These are phyloP conservation scores for Holotrichia oblita DNA, from an alignment of 1,140 invertebrate species.

Conservation along the genomic window DNA sequence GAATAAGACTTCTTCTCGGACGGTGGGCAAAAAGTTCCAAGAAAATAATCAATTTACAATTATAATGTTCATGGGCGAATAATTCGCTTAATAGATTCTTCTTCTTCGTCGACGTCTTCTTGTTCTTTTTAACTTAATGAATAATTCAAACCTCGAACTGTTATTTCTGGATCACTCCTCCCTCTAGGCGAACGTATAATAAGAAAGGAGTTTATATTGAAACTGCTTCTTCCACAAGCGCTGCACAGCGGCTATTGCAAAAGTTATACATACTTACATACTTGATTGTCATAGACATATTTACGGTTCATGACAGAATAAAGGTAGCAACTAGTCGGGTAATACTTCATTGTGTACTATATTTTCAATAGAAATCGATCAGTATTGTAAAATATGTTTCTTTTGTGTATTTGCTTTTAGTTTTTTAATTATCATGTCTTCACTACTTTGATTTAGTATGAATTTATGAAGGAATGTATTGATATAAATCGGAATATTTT, in stretches of 20 bases:
- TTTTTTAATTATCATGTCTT: no score
- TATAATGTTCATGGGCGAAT: slow-evolving; percentile 20
- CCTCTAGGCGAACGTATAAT: background rate
- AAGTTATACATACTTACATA: background rate
- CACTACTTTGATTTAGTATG: no score
- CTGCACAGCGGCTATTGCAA: background rate
- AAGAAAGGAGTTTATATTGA: background rate
- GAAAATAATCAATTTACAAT: slow-evolving; percentile 18
- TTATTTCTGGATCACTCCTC: slow-evolving; percentile 11
- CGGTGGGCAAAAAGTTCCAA: slow-evolving; percentile 1
- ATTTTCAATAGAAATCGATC: background rate
- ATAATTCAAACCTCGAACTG: slow-evolving; percentile 3
- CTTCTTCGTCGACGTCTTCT: background rate
- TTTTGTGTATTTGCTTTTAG: no score
- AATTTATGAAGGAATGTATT: no score
- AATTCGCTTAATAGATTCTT: slow-evolving; percentile 21
- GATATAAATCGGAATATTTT: no score
- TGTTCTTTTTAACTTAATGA: background rate
- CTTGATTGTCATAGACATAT: background rate
- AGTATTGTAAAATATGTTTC: background rate
- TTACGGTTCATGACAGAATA: background rate
- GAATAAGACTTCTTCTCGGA: background rate
- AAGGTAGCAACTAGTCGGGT: background rate
- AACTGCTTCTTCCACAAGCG: background rate
- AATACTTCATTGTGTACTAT: background rate